Base-by-base conservation (phyloP, 2,888 invertebrate species). In the Leuctra nigra region DNA sequence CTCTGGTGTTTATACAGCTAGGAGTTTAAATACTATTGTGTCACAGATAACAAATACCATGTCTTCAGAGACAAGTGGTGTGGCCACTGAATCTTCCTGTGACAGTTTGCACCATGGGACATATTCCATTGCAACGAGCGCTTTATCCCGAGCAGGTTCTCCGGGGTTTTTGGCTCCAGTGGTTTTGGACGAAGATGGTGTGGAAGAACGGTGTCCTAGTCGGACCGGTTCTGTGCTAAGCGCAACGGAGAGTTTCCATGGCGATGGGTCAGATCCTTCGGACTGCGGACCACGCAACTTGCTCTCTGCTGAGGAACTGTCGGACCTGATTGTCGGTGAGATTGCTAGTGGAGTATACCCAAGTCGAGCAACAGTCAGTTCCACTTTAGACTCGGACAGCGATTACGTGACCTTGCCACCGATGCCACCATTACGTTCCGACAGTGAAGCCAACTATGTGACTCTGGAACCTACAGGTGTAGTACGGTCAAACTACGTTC, bases 231-330 rank as follows among this genome's bases (percentile, higher is more conserved):
- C 91, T 1, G 85, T 86, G 64, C 80, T 87, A 1, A 90, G 90
- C 69, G 83, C 84, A n/a, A 77, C 81, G 25, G 82, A 81, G 20
- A 90, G 90, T 52, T 91, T 91, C 69, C 84, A 89, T 48, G 91
- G 91, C 2, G 91, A 91, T 66, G 91, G 91, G n/a, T 91, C 90
- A 67, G 91, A 91, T 71, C 91, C 91, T 2, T 86, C 90, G 1
- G 87, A 87, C 67, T 83, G 80, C 61, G 83, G 84, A 64, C 87
- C 85, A 61, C 82, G 85, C 20, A 65, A 65, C 18, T 73, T 88
- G 56, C 75, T 91, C 7, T 87, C 89, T 29, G 91, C 91, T 4
- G 88, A 88, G 68, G 91, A 91, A 70, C 73, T 91, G 24, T 88
- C 88, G 20, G 89, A 91, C 66, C 71, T 91, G 58, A 91, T 91